These are phyloP conservation scores for Thymallus thymallus DNA, from an alignment of 2,113 vertebrate species.

Conservation along the genomic window DNA sequence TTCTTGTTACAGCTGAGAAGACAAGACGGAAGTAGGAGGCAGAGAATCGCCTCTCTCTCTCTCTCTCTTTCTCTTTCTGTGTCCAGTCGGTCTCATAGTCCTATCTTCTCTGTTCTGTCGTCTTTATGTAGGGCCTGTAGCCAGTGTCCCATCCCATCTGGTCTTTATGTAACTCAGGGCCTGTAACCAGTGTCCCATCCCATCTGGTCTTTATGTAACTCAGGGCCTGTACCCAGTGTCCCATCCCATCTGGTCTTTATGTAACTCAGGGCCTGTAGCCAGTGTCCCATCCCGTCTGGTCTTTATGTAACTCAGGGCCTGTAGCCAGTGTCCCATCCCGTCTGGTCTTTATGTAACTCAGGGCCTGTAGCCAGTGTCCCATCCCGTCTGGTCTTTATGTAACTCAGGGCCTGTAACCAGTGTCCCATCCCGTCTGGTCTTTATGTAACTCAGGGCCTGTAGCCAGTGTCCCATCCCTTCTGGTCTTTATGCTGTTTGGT, in stretches of 20 bases:
- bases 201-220: neutral
- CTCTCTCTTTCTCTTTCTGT: too few relatives aligned
- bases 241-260: too few relatives aligned
- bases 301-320: slow-evolving; percentile 40
- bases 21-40: too few relatives aligned
- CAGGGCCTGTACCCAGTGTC: neutral
- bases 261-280: slow-evolving; percentile 2
- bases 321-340: slow-evolving; percentile 73
- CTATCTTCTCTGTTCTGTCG: neutral
- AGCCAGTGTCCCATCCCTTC: slow-evolving; percentile 78
- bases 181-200: too few relatives aligned
- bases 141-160: slow-evolving; percentile 79
- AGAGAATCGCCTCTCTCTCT: too few relatives aligned
- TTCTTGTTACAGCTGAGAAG: too few relatives aligned
- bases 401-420: neutral
- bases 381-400: too few relatives aligned
- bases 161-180: too few relatives aligned
- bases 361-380: too few relatives aligned
- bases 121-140: neutral
- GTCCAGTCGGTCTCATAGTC: neutral
- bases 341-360: slow-evolving; percentile 81
- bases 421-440: too few relatives aligned
- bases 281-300: slow-evolving; percentile 81
- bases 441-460: neutral
- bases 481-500: slow-evolving; percentile 79